Percentiles rank a stretch among this genome's conserved stretches.
Evolutionary conservation across 37 sponge, comb jelly and placozoan genomes (phyloP).

Genomic region (Theonella swinhoei): DNA sequence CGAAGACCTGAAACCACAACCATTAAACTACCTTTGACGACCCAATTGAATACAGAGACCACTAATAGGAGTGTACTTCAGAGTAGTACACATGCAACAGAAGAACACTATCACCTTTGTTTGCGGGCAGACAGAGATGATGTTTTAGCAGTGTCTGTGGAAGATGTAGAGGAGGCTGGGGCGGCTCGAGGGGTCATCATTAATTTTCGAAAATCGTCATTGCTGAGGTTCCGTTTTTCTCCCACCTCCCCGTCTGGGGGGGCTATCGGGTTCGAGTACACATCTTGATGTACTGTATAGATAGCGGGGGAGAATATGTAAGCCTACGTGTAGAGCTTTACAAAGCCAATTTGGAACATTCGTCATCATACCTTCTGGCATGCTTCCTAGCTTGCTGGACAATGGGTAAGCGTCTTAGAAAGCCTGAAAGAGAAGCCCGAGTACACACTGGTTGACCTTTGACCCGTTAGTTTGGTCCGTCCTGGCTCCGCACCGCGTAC

Average conservation of each 20-base stretch:
- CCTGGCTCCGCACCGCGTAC: too few species aligned
- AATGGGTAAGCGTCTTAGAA: too few species aligned
- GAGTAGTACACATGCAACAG: too few species aligned
- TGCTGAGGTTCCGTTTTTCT: slow-evolving; percentile 66
- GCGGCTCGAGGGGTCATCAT: slow-evolving; percentile 87
- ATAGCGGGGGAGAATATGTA: background rate
- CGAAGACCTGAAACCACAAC: background rate
- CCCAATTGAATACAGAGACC: too few species aligned
- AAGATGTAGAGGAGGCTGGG: slow-evolving; percentile 9
- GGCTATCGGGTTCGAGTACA: slow-evolving; percentile 89
- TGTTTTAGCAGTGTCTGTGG: background rate
- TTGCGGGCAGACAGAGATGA: background rate
- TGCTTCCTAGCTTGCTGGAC: too few species aligned
- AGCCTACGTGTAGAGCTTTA: background rate
- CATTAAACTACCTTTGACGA: too few species aligned
- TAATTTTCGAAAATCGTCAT: slow-evolving; percentile 94
- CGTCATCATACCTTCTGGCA: slow-evolving; percentile 49
- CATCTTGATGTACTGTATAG: slow-evolving; percentile 37
- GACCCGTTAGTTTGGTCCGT: too few species aligned
- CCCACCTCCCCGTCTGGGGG: slow-evolving; percentile 60
- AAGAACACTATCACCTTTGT: too few species aligned
- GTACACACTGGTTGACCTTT: too few species aligned
- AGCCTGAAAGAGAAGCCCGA: too few species aligned
- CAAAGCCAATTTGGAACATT: background rate
- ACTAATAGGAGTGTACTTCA: too few species aligned